phyloP scores from a whole-genome alignment of 2,888 invertebrate species.

The Cerastoderma edule region DNA sequence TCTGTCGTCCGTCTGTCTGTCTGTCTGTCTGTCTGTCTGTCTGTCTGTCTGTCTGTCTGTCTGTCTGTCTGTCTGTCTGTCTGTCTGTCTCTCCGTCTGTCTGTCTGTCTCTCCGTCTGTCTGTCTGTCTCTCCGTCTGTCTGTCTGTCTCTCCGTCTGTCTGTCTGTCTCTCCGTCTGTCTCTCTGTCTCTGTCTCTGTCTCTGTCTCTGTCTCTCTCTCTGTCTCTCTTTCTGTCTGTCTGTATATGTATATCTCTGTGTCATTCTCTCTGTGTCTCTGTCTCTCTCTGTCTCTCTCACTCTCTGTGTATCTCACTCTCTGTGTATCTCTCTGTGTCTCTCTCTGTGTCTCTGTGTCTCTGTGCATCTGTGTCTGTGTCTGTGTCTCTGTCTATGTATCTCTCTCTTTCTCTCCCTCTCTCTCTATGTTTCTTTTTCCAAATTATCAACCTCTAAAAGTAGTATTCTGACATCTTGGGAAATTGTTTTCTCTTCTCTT shows the following conservation, averaged over 20 bases:
- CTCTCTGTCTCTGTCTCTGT: slow-evolving; percentile 11
- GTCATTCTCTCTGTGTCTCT: background rate
- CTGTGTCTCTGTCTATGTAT: too few species aligned
- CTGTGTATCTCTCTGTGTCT: background rate
- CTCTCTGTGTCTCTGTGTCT: background rate
- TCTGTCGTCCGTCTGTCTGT: too few species aligned
- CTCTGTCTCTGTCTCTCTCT: background rate
- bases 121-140: slow-evolving; percentile 6
- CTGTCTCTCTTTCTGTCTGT: background rate
- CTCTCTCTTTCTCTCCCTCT: too few species aligned
- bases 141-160: slow-evolving; percentile 7
- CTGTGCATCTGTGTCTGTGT: too few species aligned
- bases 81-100: background rate
- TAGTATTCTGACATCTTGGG: too few species aligned
- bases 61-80: background rate
- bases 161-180: slow-evolving; percentile 15
- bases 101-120: slow-evolving; percentile 11
- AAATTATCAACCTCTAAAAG: too few species aligned
- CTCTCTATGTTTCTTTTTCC: too few species aligned
- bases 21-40: background rate
- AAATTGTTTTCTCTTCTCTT: too few species aligned
- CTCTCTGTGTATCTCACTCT: background rate
- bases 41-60: background rate
- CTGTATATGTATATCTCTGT: background rate
- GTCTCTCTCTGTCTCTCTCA: background rate